Evolutionary conservation across 2,888 invertebrate species (phyloP), one percentile per base, ranked within the genome.

Genomic region (Apantesis nais): DNA sequence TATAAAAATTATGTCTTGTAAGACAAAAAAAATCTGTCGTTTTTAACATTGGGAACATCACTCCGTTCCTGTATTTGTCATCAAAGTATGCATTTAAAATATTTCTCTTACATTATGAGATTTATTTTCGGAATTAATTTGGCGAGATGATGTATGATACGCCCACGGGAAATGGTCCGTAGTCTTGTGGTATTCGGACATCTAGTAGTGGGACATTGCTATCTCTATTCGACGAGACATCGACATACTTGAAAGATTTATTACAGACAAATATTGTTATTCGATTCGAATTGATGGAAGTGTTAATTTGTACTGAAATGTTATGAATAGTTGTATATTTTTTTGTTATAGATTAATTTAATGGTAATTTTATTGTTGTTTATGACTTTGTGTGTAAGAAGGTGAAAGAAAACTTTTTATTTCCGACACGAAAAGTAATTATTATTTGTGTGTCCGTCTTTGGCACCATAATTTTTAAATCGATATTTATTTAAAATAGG

Each of bases 61-160:
- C 73, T 78, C 74, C 74, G 66, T 68, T 81, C 74, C 73, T 76
- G 77, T 82, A 82, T 82, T 82, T 82, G 83, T 81, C 81, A 80
- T 80, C 73, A 75, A 77, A 78, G 74, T 82, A 78, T 77, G 74
- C 73, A 79, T 76, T 71, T 77, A 78, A 61, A 77, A 60, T 75
- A 75, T 85, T 83, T 84, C 79, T 80, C 79, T 78, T 72, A 80
- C 78, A 76, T 74, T 65, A 25, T 69, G 72, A 82, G 83, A 69
- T 72, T 64, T 61, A 67, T 88, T 85, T 79, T 81, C 82, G 72
- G 84, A 87, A 89, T 89, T 88, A 87, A 89, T 89, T 86, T 84
- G 81, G 77, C 78, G 81, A 83, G 84, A 86, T 89, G 86, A 89
- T 82, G 76, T 86, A 88, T 85, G 81, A 79, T 76, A 79, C 83